Evolutionary conservation across 92 coral and sea anemone genomes (phyloP).

Genomic region (Zoanthus sansibaricus): DNA sequence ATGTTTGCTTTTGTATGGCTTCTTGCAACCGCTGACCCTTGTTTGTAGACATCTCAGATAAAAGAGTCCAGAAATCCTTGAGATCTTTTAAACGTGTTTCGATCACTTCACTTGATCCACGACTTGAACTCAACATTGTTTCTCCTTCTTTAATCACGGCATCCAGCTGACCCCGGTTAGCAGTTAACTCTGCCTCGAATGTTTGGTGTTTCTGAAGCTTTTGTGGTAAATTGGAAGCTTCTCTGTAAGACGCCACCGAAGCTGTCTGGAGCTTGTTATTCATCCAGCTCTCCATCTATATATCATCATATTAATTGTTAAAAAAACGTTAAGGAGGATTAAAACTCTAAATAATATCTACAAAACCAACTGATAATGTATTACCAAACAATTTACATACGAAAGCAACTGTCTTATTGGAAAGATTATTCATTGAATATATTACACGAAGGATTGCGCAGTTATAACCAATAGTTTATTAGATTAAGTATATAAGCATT

Average conservation of each 20-base stretch:
- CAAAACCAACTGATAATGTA: too few species aligned
- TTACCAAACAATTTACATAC: too few species aligned
- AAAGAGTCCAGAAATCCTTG: conserved; percentile 86
- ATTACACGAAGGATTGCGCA: too few species aligned
- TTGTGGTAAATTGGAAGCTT: conserved; percentile 84
- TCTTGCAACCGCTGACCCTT: conserved; percentile 86
- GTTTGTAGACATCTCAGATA: conserved; percentile 74
- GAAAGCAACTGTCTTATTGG: too few species aligned
- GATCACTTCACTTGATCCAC: conserved; percentile 73
- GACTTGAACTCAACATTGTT: conserved; percentile 55
- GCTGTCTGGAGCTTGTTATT: conserved; percentile 90
- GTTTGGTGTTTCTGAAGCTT: conserved; percentile 93
- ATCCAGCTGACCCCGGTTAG: conserved; percentile 86
- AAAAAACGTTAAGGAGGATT: too few species aligned
- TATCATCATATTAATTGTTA: neutral
- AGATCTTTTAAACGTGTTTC: conserved; percentile 84
- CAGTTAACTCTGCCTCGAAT: conserved; percentile 92
- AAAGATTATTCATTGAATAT: too few species aligned
- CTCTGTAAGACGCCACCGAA: conserved; percentile 91
- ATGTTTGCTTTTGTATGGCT: conserved; percentile 91
- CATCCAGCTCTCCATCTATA: conserved; percentile 94
- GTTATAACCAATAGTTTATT: too few species aligned
- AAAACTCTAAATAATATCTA: too few species aligned
- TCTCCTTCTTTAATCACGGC: conserved; percentile 72
- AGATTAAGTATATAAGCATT: too few species aligned